Base-by-base conservation (phyloP, 2,113 vertebrate species). In the Ctenodactylus gundi region DNA sequence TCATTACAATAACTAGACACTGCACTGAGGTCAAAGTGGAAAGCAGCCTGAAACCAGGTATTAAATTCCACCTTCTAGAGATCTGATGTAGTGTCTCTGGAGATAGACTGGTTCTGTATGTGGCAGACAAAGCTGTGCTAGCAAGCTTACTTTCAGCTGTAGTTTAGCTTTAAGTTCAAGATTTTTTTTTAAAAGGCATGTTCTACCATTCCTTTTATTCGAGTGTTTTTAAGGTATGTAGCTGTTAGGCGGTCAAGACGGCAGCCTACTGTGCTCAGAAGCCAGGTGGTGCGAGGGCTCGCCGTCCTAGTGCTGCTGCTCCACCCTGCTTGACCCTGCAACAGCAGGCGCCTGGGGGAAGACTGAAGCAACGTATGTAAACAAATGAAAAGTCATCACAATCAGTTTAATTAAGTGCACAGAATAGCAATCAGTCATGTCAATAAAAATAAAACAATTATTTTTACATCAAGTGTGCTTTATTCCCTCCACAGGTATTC, bases 401-500 rank as follows among this genome's bases (percentile, higher is more conserved):
- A 98, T 98, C 98, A 98, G 98, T 98, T 99, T 98, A 98, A 99
- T 99, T 98, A 98, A 99, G 98, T 99, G 98, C 98, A 99, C 98
- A 98, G 98, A 98, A 98, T 98, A 98, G 98, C 98, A 98, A 98
- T 98, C 97, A 98, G 98, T 98, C 98, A 99, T 98, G 97, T 98
- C 98, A 99, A 99, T 98, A 99, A 99, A 99, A 99, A 99, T 99
- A 99, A 99, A 99, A 99, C 99, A 99, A 99, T 99, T 98, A 99
- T 98, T 99, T 99, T 99, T 99, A 99, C 99, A 99, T 99, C 99
- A 99, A 98, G 98, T 99, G 98, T 99, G 99, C 99, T 99, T 99
- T 99, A 99, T 99, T 99, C 99, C 98, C 98, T 98, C 99, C 99
- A 99, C 99, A 99, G 99, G 98, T 98, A 99, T 98, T 98, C 98